Evolutionary conservation across 2,888 invertebrate species (phyloP).

Genomic region (Synanthedon formicaeformis): DNA sequence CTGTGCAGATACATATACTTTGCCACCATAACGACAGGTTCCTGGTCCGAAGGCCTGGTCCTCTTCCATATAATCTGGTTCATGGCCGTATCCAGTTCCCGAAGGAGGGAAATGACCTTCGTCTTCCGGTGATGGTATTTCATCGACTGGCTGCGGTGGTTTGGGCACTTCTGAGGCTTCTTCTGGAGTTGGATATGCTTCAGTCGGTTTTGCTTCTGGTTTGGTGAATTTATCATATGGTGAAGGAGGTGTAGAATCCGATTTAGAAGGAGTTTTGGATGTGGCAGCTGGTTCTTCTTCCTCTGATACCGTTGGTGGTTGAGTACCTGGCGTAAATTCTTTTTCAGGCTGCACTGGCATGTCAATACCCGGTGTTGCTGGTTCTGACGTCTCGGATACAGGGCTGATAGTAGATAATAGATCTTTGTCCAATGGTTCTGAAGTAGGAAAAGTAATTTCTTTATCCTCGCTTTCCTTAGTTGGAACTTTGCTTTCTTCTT

Average conservation of each 20-base stretch:
- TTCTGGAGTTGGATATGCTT: constrained; percentile 9
- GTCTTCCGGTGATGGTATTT: constrained; percentile 38
- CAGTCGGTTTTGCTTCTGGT: constrained; percentile 28
- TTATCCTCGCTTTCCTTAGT: constrained; percentile 2
- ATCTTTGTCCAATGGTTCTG: background rate
- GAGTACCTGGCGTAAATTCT: constrained; percentile 4
- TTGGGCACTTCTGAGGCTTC: constrained; percentile 33
- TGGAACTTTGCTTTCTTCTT: background rate
- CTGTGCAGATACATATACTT: constrained; percentile 93
- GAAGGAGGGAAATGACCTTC: constrained; percentile 43
- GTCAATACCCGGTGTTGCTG: background rate
- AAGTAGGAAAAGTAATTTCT: background rate
- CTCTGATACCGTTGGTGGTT: constrained; percentile 5
- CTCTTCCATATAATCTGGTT: constrained; percentile 81
- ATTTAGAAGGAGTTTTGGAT: constrained; percentile 5
- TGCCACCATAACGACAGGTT: constrained; percentile 92
- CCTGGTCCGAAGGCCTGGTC: constrained; percentile 87
- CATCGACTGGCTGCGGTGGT: constrained; percentile 39
- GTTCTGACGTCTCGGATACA: background rate
- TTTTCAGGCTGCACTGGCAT: background rate
- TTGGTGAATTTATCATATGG: constrained; percentile 10
- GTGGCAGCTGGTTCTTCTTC: constrained; percentile 15
- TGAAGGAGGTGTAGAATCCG: constrained; percentile 7
- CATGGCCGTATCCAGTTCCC: constrained; percentile 58
- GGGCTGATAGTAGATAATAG: background rate